Evolutionary conservation across 2,797 vertebrate genomes (phyloP), one percentile per base, ranked within the genome.

Genomic region (Aphelocoma californica): DNA sequence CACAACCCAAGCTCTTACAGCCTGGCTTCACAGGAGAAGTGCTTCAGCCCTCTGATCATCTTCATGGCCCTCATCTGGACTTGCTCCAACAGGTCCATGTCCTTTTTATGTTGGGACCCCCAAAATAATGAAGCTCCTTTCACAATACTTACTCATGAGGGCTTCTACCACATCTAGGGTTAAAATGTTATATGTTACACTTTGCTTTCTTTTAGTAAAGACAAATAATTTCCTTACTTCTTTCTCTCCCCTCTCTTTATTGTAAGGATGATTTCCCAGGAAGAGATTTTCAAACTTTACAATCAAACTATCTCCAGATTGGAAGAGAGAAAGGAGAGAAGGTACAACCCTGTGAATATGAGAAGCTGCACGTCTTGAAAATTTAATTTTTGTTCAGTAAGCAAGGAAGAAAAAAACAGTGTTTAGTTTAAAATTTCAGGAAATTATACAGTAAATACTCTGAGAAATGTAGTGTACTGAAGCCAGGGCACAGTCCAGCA

Each of bases 341-440:
- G 6, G 23, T 42, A 34, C 8, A 65, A 36, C 12, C 14, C 26
- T 45, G 8, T 64, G 47, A 75, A 36, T 54, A 58, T 10, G 10
- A 75, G 57, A 95, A 79, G 40, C 26, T 20, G 12, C 6, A 45
- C 4, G 58, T 85, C n/a, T 77, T 71, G 64, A 3, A 5, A 34
- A 69, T 88, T 75, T 78, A 70, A 67, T 73, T 77, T 56, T 15
- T 47, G 50, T 91, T 90, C 14, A 4, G 28, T 69, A 61, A 82
- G 34, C 34, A 57, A 86, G 45, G n/a, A 81, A 64, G 8, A 54
- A 40, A 65, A 60, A 84, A 24, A 34, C 12, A 66, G 8, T 34
- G 6, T 50, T 91, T 87, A 29, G 64, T 92, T 91, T 86, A 94
- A 44, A 61, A 71, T 82, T 93, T 81, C 74, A 65, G 79, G 71